A percentile compares a stretch with the other conserved stretches of the same genome.
Evolutionary conservation across 2,113 vertebrate genomes (phyloP).

Genomic region (Chlamydotis undulata): DNA sequence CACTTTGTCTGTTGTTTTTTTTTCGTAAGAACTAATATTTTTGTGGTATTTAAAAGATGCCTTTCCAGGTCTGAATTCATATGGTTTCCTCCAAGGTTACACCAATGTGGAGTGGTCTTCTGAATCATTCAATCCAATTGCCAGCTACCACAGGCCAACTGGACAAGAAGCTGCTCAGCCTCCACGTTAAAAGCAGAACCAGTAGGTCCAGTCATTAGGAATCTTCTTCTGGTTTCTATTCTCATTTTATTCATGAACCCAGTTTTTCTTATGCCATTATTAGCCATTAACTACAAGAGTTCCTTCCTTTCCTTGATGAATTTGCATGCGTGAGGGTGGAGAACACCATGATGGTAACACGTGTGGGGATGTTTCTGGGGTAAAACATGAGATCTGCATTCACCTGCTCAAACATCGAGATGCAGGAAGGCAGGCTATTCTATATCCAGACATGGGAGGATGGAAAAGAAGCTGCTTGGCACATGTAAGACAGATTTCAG

Average conservation of each 20-base stretch:
- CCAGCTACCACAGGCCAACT: accelerated
- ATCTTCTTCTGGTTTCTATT: not conserved
- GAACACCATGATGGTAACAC: not conserved
- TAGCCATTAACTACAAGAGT: not conserved
- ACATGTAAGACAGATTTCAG: not conserved
- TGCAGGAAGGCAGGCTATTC: not conserved
- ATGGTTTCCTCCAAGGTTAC: not conserved
- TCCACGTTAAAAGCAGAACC: not conserved
- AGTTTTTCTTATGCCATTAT: accelerated
- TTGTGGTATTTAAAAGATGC: not conserved
- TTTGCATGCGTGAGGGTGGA: not conserved
- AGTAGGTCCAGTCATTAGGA: not conserved
- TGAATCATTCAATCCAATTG: not conserved
- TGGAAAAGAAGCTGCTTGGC: not conserved
- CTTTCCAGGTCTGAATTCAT: not conserved
- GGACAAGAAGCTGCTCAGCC: not conserved
- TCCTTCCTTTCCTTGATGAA: not conserved
- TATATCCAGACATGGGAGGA: not conserved
- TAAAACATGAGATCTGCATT: not conserved
- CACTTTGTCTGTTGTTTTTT: not conserved
- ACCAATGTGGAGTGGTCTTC: not conserved
- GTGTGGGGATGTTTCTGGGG: not conserved
- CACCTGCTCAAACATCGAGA: not conserved
- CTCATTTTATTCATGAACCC: not conserved
- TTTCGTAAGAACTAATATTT: not conserved